Conservation (phyloP, 2,797 vertebrate species). For the Esox lucius region DNA sequence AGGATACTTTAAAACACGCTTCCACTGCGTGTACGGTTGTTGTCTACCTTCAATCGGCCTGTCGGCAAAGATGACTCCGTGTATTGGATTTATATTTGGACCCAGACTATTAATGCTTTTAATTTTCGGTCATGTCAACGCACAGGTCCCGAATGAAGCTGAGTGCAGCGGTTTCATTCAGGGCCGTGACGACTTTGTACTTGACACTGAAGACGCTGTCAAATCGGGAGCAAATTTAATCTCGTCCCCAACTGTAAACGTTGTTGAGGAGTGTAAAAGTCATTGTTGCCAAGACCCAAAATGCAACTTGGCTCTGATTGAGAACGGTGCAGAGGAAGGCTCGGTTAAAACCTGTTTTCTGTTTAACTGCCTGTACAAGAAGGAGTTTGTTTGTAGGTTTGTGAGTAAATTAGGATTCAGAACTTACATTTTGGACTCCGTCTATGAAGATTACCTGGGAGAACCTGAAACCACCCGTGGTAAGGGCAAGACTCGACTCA, state of each 20-base stretch:
- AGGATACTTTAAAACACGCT: background rate
- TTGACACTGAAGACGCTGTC: constrained; percentile 82
- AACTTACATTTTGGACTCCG: constrained; percentile 72
- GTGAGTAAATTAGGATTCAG: constrained; percentile 75
- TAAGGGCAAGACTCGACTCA: constrained; percentile 15
- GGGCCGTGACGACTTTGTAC: constrained; percentile 70
- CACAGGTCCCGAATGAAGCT: background rate
- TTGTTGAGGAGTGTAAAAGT: constrained; percentile 68
- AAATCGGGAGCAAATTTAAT: constrained; percentile 80
- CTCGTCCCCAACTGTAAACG: constrained; percentile 51
- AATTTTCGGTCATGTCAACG: background rate
- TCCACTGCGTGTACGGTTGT: background rate
- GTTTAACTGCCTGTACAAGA: constrained; percentile 83
- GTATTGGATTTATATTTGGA: background rate
- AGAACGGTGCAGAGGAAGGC: constrained; percentile 40
- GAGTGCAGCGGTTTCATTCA: constrained; percentile 51
- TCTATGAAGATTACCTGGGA: constrained; percentile 69
- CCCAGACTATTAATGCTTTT: background rate
- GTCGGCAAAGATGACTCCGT: background rate
- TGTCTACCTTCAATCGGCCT: background rate
- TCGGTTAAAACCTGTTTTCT: constrained; percentile 76
- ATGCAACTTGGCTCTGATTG: constrained; percentile 86
- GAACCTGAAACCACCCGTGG: background rate
- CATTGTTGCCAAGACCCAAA: constrained; percentile 72
- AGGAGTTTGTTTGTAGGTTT: constrained; percentile 86